Percentiles rank a stretch among this genome's conserved stretches.
These are phyloP conservation scores for Drosophila lowei DNA, from an alignment of 1,140 invertebrate species.

Conservation along the genomic window DNA sequence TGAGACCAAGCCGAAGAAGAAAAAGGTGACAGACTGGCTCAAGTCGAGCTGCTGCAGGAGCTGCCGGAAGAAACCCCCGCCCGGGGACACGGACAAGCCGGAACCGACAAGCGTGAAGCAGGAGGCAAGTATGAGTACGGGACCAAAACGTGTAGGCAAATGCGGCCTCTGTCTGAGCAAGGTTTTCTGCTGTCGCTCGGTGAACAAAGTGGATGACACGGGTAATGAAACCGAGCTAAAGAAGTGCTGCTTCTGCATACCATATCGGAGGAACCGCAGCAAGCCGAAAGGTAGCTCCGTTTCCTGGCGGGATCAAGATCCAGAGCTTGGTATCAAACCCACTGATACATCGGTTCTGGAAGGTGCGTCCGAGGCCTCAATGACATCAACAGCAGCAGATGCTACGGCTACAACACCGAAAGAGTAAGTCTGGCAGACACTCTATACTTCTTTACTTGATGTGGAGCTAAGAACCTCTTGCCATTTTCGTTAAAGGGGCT, in stretches of 20 bases:
- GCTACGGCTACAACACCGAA: slow-evolving; percentile 35
- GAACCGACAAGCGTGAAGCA: slow-evolving; percentile 31
- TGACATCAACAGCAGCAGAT: slow-evolving; percentile 35
- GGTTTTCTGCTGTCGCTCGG: slow-evolving; percentile 79
- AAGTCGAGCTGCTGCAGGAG: slow-evolving; percentile 68
- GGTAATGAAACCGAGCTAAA: slow-evolving; percentile 73
- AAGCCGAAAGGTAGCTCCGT: slow-evolving; percentile 50
- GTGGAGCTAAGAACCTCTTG: too few species aligned
- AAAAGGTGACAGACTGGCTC: slow-evolving; percentile 70
- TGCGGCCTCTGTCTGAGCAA: slow-evolving; percentile 76
- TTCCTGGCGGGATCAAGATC: slow-evolving; percentile 82
- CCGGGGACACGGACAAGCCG: slow-evolving; percentile 2
- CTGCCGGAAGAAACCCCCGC: slow-evolving; percentile 52
- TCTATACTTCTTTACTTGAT: neutral
- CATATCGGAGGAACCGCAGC: slow-evolving; percentile 60
- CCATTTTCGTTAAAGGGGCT: slow-evolving; percentile 45
- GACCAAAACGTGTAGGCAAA: slow-evolving; percentile 53
- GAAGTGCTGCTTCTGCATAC: slow-evolving; percentile 80
- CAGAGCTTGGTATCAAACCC: slow-evolving; percentile 68
- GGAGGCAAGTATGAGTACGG: slow-evolving; percentile 47
- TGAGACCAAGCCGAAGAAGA: slow-evolving; percentile 60
- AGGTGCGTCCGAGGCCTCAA: slow-evolving; percentile 59
- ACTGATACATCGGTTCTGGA: slow-evolving; percentile 75
- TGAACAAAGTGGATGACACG: slow-evolving; percentile 77
- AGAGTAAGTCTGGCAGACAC: slow-evolving; percentile 45